phyloP scores from a whole-genome alignment of 2,888 invertebrate genomes.

The Anodontia alba region DNA sequence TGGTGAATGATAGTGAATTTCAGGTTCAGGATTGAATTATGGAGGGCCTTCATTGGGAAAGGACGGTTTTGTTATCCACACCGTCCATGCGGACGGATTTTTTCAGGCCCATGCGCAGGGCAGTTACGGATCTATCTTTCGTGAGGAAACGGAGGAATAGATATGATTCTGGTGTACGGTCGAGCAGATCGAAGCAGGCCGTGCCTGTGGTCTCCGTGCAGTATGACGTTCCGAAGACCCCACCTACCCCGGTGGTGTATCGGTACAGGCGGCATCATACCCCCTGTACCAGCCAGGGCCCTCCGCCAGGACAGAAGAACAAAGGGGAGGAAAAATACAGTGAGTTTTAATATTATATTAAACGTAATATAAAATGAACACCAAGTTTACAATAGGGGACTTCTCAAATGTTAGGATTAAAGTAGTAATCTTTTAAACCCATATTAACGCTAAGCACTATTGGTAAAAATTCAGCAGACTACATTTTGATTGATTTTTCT shows the following conservation, averaged over 20 bases:
- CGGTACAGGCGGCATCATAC: slow-evolving; percentile 47
- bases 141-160: slow-evolving; percentile 41
- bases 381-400: too few relatives aligned
- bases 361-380: too few relatives aligned
- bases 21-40: slow-evolving; percentile 18
- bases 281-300: neutral
- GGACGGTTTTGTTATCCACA: slow-evolving; percentile 34
- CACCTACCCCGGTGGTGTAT: slow-evolving; percentile 50
- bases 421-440: neutral
- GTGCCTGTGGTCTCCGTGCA: slow-evolving; percentile 63
- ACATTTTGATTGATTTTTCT: too few relatives aligned
- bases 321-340: slow-evolving; percentile 13
- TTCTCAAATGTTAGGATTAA: neutral
- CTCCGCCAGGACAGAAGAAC: neutral
- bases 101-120: slow-evolving; percentile 48
- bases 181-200: slow-evolving; percentile 4
- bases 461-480: too few relatives aligned
- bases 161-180: slow-evolving; percentile 28
- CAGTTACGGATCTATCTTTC: slow-evolving; percentile 49
- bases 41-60: slow-evolving; percentile 57
- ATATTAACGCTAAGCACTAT: too few relatives aligned
- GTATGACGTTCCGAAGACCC: slow-evolving; percentile 60
- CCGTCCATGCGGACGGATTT: slow-evolving; percentile 40
- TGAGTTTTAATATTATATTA: neutral
- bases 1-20: neutral